phyloP scores from a whole-genome alignment of 1,140 invertebrate species.

The Brachionus paranguensis region DNA sequence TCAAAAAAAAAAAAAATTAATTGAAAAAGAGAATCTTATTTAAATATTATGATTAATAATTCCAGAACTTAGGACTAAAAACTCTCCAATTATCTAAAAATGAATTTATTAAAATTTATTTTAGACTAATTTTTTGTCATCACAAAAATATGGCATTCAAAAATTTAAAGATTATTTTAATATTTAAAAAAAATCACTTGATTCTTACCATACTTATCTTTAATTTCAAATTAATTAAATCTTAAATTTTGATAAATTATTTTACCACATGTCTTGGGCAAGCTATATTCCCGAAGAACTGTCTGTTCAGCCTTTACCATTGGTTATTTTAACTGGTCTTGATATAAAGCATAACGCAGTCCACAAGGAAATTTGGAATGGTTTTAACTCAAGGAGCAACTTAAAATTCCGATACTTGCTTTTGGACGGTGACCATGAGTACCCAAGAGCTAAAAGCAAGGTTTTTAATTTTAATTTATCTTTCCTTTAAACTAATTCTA shows the following conservation, averaged over 20 bases:
- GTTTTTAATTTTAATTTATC: conserved; percentile 50
- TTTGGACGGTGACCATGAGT: conserved; percentile 67
- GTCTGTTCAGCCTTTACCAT: conserved; percentile 69
- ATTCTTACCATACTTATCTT: background rate
- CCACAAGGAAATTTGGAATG: conserved; percentile 84
- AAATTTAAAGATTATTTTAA: background rate
- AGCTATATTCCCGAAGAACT: conserved; percentile 59
- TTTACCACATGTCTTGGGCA: conserved; percentile 51
- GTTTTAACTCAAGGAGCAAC: conserved; percentile 71
- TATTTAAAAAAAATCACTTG: background rate
- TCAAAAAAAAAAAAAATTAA: background rate
- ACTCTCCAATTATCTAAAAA: background rate
- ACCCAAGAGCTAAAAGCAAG: conserved; percentile 81
- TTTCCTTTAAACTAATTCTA: background rate
- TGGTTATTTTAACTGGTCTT: conserved; percentile 77
- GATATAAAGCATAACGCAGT: conserved; percentile 75
- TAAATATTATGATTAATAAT: background rate
- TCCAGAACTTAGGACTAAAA: background rate
- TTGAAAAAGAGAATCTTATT: background rate
- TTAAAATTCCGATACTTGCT: conserved; percentile 75
- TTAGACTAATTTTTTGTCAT: background rate
- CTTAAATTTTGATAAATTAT: background rate
- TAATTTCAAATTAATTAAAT: background rate
- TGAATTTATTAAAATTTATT: background rate
- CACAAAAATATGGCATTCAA: background rate